Base-by-base conservation (phyloP, 1,140 invertebrate genomes). In the Pissodes strobi region DNA sequence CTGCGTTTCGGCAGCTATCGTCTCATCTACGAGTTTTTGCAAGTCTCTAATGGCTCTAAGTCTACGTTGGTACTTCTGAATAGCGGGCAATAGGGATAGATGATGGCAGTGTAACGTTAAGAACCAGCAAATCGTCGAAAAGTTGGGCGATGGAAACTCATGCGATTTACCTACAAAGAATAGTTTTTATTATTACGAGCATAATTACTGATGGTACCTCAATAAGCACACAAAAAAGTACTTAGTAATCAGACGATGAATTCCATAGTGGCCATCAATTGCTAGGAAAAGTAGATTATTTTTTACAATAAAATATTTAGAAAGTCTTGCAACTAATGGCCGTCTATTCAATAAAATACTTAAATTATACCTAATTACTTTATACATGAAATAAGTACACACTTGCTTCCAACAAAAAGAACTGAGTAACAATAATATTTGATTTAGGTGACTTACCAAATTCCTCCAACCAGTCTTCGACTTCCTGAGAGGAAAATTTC, bases 111-210 rank as follows among this genome's bases (percentile, higher is more conserved):
- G 92, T 10, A 98, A 82, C 0, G 95, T 97, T 22, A 98, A 80
- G 79, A 97, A 98, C 92, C 96, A 98, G 76, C 95, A 98, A 69
- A 97, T 92, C 0, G 95, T 98, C 21, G 92, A 89, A 79, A 99
- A 98, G 74, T 95, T 97, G 0, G 88, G 83, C 53, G 92, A 88
- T 34, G 85, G 83, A 87, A 88, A 91, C 41, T 80, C 79, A 71
- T 86, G 83, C 13, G 80, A 80, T 63, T 83, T 81, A 22, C 78
- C 83, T 85, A 68, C 0, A 72, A 72, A 8, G 8, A n/a, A 13
- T 8, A 34, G 27, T 48, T 23, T 13, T 48, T 17, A 43, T 43
- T 8, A 43, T 9, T n/a, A n/a, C n/a, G n/a, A n/a, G n/a, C n/a
- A 39, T 45, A 37, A 37, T 2, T 1, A 38, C 10, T n/a, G n/a